Evolutionary conservation across 2,113 vertebrate genomes (phyloP), one percentile per base, ranked within the genome.

Genomic region (Hypomesus transpacificus): DNA sequence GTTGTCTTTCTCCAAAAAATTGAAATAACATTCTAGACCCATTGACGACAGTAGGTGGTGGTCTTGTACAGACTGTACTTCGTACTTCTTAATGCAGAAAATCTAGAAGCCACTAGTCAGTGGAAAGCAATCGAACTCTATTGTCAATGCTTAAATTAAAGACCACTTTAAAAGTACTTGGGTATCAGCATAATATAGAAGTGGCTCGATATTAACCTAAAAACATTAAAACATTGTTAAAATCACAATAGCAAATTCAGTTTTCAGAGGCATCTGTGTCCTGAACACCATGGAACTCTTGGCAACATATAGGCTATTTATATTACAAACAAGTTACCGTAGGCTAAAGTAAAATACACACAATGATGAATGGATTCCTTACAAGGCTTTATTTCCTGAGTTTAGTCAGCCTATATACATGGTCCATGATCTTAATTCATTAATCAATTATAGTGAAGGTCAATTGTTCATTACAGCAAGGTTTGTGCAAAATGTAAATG

Each of bases 301-400:
- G 14, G 22, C 22, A 61, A 61, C 14, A 26, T 9, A 22, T 9
- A 22, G 26, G 59, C 14, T 26, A 14, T 26, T 26, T 28, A 61
- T 2, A 16, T 17, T 16, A 60, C 22, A 59, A 18, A 59, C 7
- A 61, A 76, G 84, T 81, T 83, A 84, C 75, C 75, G 70, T 14
- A 76, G 76, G 76, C 54, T 20, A 71, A 68, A 61, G 24, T 63
- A 46, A 21, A 50, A 69, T 56, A 66, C 64, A 74, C 64, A 62
- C 18, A 16, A 31, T 28, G 16, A 56, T 18, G 2, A 3, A 63
- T 63, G 11, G 20, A 46, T 13, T 65, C 50, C 52, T 69, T 71
- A 50, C 68, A 60, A 71, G 18, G 24, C 66, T 39, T 60, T 52
- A 64, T 77, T 82, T 87, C 85, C 88, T 88, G 88, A 89, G 88